Percentiles rank a stretch among this genome's conserved stretches.
Conservation (phyloP, 2,113 vertebrate species). For the Odocoileus virginianus region DNA sequence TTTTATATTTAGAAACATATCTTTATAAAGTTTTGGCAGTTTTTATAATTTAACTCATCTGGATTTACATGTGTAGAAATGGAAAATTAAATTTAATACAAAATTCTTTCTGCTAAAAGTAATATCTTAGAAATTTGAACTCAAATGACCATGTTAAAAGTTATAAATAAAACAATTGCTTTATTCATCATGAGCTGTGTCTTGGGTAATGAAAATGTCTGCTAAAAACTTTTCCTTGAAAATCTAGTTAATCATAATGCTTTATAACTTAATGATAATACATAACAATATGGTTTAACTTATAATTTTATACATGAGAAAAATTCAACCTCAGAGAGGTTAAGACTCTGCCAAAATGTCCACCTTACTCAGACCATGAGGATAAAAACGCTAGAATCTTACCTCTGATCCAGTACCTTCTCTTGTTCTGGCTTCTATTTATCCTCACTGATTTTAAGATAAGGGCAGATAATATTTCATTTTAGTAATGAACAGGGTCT, state of each 20-base stretch:
- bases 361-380: neutral
- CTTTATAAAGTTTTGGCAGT: neutral
- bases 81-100: neutral
- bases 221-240: neutral
- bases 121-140: neutral
- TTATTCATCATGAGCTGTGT: neutral
- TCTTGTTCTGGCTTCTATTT: neutral
- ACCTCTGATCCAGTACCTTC: accelerated
- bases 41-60: neutral
- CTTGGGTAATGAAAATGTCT: neutral
- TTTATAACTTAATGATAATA: neutral
- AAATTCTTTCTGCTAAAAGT: neutral
- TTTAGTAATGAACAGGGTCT: neutral
- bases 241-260: neutral
- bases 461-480: neutral
- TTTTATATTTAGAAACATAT: neutral
- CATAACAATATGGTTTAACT: neutral
- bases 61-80: neutral
- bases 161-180: neutral
- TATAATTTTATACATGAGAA: neutral
- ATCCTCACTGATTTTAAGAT: neutral
- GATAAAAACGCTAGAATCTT: neutral
- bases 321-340: neutral
- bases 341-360: neutral
- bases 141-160: neutral